Percentiles rank a stretch among this genome's conserved stretches.
phyloP scores from a whole-genome alignment of 2,797 vertebrate genomes.

The Erpetoichthys calabaricus region DNA sequence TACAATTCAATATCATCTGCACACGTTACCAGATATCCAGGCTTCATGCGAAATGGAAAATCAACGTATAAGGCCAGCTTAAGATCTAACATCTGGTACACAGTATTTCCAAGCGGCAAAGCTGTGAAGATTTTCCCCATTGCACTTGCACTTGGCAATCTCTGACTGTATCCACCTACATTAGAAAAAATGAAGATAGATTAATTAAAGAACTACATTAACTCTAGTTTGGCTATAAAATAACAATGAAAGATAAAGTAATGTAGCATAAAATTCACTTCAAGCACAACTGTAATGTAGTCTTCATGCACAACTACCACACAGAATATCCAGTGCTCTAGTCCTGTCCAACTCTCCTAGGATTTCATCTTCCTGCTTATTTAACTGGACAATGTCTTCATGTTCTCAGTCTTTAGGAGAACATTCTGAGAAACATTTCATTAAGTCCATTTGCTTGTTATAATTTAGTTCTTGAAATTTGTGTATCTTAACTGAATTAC shows the following conservation, averaged over 20 bases:
- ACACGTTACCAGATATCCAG: slow-evolving; percentile 73
- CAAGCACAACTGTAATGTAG: too few relatives aligned
- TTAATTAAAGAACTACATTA: neutral
- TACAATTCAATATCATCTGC: slow-evolving; percentile 89
- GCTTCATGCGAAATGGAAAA: slow-evolving; percentile 72
- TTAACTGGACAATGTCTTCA: too few relatives aligned
- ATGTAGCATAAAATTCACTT: too few relatives aligned
- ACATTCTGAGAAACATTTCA: too few relatives aligned
- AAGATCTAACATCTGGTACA: slow-evolving; percentile 89
- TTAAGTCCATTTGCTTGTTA: too few relatives aligned
- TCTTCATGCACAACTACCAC: too few relatives aligned
- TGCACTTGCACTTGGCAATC: slow-evolving; percentile 78
- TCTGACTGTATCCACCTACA: slow-evolving; percentile 83
- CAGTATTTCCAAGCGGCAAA: slow-evolving; percentile 68
- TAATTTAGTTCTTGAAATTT: too few relatives aligned
- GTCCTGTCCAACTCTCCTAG: too few relatives aligned
- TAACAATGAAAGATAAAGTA: neutral
- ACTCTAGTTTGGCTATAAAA: neutral
- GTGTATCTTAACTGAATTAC: too few relatives aligned
- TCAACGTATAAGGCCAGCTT: slow-evolving; percentile 88
- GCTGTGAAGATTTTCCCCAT: slow-evolving; percentile 86
- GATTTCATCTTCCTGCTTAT: too few relatives aligned
- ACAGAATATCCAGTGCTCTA: too few relatives aligned
- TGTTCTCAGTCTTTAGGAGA: too few relatives aligned
- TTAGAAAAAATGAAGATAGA: slow-evolving; percentile 12